Evolutionary conservation across 2,113 vertebrate species (phyloP), one percentile per base, ranked within the genome.

Genomic region (Fulica atra): DNA sequence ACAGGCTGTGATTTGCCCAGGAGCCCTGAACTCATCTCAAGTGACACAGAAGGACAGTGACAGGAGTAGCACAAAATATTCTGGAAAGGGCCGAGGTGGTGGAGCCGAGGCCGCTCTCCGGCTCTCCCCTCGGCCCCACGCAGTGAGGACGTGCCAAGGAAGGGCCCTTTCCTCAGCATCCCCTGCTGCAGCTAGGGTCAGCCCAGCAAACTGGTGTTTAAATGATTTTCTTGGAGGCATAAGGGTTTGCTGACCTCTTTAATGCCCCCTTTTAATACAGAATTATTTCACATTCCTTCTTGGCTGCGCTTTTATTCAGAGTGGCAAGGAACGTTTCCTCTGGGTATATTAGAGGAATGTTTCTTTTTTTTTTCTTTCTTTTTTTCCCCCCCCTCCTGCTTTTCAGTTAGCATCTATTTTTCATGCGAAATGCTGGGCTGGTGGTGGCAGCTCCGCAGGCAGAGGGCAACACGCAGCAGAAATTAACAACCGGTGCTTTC

Each of bases 191-290:
- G 92, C 88, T 80, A 0, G 44, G 93, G 89, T 95, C 96, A 96
- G 78, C 93, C 78, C 63, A 28, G 65, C 93, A 95, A 94, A 95
- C 88, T 95, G 93, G 66, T 95, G 86, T 79, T 96, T 94, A 96
- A 95, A 96, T 6, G 86, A 71, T 93, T 96, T 92, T 95, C 95
- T 97, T 93, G 86, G 86, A 97, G 92, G 92, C 95, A 96, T 86
- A 94, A 95, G 95, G 95, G 88, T 81, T 96, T 95, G 86, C 48
- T 96, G 95, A 97, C 95, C 95, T 97, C 90, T 88, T 93, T 83
- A 96, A 94, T 96, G 93, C 93, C 91, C 95, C 93, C 90, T 97
- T 96, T 97, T 96, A 96, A 96, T 95, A 92, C 64, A 94, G 92
- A 93, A 96, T 96, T 95, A 96, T 92, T 96, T 95, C 95, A 68